A percentile compares a stretch with the other conserved stretches of the same genome.
These are phyloP conservation scores for Synaphobranchus kaupii DNA, from an alignment of 2,797 vertebrate species.

Conservation along the genomic window DNA sequence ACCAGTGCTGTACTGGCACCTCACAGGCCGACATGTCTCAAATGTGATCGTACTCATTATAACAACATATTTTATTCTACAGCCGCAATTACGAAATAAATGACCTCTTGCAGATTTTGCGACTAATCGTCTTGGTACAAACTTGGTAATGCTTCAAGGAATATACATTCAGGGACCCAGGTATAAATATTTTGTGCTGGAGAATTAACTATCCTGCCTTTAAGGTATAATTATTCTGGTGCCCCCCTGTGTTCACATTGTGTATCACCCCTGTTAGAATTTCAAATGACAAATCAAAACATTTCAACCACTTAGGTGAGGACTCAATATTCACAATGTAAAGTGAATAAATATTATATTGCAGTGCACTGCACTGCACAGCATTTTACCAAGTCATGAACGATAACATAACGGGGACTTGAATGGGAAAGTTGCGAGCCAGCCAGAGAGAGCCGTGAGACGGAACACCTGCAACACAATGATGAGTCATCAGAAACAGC, in stretches of 20 bases:
- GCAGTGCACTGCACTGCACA: background rate
- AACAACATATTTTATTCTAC: background rate
- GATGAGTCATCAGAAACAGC: background rate
- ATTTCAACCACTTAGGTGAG: background rate
- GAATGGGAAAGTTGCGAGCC: background rate
- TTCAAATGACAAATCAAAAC: no score
- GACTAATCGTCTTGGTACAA: background rate
- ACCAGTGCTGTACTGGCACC: background rate
- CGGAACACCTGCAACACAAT: background rate
- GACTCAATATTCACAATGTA: background rate
- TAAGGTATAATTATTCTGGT: constrained; percentile 21
- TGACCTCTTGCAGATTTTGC: background rate
- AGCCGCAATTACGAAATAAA: background rate
- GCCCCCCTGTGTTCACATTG: constrained; percentile 19
- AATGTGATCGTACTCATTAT: background rate
- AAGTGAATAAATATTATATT: background rate
- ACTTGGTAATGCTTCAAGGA: background rate
- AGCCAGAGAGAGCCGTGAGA: background rate
- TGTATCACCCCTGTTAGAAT: background rate
- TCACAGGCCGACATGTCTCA: background rate
- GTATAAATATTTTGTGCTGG: background rate
- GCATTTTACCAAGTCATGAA: background rate
- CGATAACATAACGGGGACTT: background rate
- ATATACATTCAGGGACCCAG: background rate
- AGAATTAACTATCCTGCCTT: background rate